Conservation (phyloP, 1,140 invertebrate genomes). For the Saccostrea echinata region DNA sequence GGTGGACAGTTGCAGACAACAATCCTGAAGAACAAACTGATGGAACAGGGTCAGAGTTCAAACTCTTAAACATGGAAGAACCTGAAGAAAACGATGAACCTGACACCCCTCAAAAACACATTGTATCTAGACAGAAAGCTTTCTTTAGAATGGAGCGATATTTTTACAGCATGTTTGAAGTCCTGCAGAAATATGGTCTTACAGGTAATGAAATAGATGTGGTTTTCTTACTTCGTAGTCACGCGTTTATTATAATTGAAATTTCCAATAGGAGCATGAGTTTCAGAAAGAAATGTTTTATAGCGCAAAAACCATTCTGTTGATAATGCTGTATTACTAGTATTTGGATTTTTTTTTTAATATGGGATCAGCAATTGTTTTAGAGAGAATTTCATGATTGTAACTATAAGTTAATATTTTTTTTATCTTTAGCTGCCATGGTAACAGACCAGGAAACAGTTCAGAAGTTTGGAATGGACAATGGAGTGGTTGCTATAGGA, state of each 20-base stretch:
- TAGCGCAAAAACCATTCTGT: no score
- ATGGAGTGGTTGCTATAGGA: conserved; percentile 45
- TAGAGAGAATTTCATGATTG: no score
- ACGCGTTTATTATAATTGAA: not conserved
- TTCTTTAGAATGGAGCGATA: not conserved
- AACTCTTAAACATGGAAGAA: not conserved
- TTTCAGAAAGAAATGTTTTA: no score
- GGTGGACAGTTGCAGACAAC: not conserved
- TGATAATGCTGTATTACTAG: no score
- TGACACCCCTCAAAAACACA: not conserved
- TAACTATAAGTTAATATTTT: no score
- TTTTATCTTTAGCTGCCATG: conserved; percentile 46
- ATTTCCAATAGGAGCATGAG: no score
- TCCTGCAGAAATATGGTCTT: not conserved
- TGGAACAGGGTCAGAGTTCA: not conserved
- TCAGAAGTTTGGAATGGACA: conserved; percentile 47
- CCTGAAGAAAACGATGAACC: not conserved
- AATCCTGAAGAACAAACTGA: not conserved
- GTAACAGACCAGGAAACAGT: conserved; percentile 53
- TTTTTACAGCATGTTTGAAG: conserved; percentile 29
- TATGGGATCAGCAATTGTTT: no score
- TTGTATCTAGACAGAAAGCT: not conserved
- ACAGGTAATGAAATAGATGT: not conserved
- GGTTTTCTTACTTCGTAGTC: not conserved
- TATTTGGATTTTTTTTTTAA: no score